Evolutionary conservation across 2,888 invertebrate genomes (phyloP).

Genomic region (Ferrisia virgata): DNA sequence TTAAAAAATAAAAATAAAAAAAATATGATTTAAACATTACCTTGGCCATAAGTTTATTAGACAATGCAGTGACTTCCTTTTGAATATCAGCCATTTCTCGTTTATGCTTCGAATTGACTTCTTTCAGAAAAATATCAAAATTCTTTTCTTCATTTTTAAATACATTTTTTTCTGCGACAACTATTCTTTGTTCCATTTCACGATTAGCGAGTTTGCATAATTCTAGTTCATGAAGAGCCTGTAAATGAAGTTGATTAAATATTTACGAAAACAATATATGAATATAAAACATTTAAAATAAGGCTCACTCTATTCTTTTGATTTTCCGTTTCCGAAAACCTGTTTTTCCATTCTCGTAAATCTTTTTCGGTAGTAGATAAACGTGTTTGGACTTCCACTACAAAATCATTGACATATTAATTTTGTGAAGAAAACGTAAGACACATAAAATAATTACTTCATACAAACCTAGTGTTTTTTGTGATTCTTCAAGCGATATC

Average conservation of each 20-base stretch:
- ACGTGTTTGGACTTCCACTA: not conserved
- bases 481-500: not conserved
- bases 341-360: not conserved
- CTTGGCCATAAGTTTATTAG: slow-evolving; percentile 14
- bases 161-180: slow-evolving; percentile 16
- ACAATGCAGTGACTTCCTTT: not conserved
- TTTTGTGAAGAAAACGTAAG: not conserved
- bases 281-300: not conserved
- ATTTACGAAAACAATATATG: not conserved
- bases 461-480: slow-evolving; percentile 32
- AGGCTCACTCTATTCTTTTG: slow-evolving; percentile 3
- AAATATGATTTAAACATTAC: not conserved
- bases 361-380: not conserved
- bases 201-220: slow-evolving; percentile 26
- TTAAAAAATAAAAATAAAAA: not conserved
- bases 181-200: slow-evolving; percentile 33
- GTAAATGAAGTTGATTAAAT: too few species aligned
- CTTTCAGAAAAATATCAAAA: slow-evolving; percentile 29
- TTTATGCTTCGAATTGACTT: slow-evolving; percentile 29
- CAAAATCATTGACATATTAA: not conserved
- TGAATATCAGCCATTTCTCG: slow-evolving; percentile 6
- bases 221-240: slow-evolving; percentile 38
- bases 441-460: not conserved
- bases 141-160: slow-evolving; percentile 29
- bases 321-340: not conserved